phyloP scores from a whole-genome alignment of 2,888 invertebrate species.

The Drosophila dives region DNA sequence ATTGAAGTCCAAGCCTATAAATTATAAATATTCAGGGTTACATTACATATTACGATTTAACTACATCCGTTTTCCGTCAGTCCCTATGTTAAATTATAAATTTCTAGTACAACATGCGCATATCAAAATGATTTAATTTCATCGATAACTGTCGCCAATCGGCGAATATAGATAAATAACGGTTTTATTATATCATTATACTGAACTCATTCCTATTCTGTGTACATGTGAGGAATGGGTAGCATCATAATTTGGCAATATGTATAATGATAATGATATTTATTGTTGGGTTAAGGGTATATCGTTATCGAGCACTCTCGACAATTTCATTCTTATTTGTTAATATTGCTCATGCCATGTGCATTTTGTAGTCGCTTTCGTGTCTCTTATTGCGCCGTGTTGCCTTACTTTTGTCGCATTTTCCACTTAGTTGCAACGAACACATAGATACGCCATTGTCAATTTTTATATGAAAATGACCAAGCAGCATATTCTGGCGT shows the following conservation, averaged over 20 bases:
- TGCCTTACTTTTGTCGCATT: slow-evolving; percentile 59
- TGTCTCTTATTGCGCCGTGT: slow-evolving; percentile 26
- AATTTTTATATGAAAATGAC: slow-evolving; percentile 69
- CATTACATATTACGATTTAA: too few species aligned
- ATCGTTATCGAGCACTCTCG: not conserved
- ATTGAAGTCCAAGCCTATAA: not conserved
- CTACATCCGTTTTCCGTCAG: too few species aligned
- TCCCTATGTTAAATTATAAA: too few species aligned
- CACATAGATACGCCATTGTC: slow-evolving; percentile 46
- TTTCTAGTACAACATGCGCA: not conserved
- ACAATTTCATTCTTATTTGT: not conserved
- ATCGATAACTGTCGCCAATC: not conserved
- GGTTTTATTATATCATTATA: too few species aligned
- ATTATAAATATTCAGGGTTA: not conserved
- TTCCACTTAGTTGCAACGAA: slow-evolving; percentile 64
- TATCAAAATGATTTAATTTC: not conserved
- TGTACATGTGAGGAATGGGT: not conserved
- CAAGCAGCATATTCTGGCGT: slow-evolving; percentile 42
- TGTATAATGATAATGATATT: not conserved
- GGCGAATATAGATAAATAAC: too few species aligned
- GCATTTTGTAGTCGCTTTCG: slow-evolving; percentile 46
- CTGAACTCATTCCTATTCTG: not conserved
- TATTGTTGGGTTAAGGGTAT: not conserved
- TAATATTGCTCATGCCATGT: slow-evolving; percentile 42
- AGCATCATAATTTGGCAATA: not conserved